phyloP scores from a whole-genome alignment of 2,888 invertebrate species.

The Cephus pulcher region DNA sequence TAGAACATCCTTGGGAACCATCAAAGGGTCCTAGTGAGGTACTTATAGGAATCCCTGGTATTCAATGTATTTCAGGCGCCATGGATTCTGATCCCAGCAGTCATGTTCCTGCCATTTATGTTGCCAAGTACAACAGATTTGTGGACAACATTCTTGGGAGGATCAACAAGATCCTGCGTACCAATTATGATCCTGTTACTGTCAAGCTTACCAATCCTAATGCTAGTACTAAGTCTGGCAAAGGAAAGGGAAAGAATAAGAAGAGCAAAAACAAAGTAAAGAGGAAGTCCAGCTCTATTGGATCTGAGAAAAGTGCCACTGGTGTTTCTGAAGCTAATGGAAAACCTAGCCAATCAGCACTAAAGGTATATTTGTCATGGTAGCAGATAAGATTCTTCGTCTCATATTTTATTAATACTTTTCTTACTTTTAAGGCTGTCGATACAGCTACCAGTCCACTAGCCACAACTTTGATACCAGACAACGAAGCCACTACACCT shows the following conservation, averaged over 20 bases:
- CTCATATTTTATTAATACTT: too few relatives aligned
- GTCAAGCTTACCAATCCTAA: constrained; percentile 75
- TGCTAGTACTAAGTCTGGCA: constrained; percentile 69
- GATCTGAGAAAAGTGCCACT: background rate
- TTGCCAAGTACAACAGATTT: constrained; percentile 86
- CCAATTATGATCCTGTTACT: constrained; percentile 87
- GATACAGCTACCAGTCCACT: too few relatives aligned
- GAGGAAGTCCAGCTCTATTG: constrained; percentile 23
- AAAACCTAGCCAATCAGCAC: too few relatives aligned
- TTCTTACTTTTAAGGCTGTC: too few relatives aligned
- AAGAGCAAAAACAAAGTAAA: constrained; percentile 20
- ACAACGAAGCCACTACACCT: too few relatives aligned
- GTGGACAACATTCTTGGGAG: constrained; percentile 85
- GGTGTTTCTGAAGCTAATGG: background rate
- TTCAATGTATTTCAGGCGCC: constrained; percentile 64
- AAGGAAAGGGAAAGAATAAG: constrained; percentile 41
- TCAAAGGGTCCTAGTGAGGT: too few relatives aligned
- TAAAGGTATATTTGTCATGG: too few relatives aligned
- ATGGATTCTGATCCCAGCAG: constrained; percentile 55
- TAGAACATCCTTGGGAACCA: too few relatives aligned
- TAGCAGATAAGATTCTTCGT: too few relatives aligned
- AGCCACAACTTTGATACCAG: too few relatives aligned
- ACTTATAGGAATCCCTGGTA: too few relatives aligned
- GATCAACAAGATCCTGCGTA: constrained; percentile 83
- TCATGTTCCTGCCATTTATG: constrained; percentile 77